Evolutionary conservation across 2,888 invertebrate genomes (phyloP), one percentile per base, ranked within the genome.

Genomic region (Lochmaea capreae): DNA sequence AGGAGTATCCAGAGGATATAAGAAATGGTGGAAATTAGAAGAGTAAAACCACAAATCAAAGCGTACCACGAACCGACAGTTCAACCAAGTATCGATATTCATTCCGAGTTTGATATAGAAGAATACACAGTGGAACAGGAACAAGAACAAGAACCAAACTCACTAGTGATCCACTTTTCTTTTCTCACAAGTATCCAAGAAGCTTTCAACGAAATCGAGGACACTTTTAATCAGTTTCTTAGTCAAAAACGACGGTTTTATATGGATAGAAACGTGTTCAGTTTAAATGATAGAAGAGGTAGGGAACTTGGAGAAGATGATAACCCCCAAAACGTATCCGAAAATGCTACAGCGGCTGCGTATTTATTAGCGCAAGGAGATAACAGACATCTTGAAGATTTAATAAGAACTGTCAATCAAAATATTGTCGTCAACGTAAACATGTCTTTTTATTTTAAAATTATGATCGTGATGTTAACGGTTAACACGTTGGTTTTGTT

Each of bases 391-490:
- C 66, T 80, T 26, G 81, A 80, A 57, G 78, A 81, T 9, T 63
- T 80, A 42, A 72, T 74, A 16, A 76, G 79, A 58, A 78, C 76
- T 12, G 73, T 77, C 22, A 77, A 79, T 66, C 79, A 79, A 72
- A 80, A 80, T 69, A 75, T 81, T 42, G 76, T 81, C 18, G 79
- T 83, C 12, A 81, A 81, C 68, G 78, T 80, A 2, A 81, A 81
- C 72, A 75, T 82, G 79, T 79, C 81, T 26, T 81, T 79, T 57
- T 80, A 82, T 74, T 81, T 81, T 59, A 83, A 81, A 68, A 74
- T 82, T 9, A 79, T 82, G 78, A 75, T 83, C 71, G 71, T 83
- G 14, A 76, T 83, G 76, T 78, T 82, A 73, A 79, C 81, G 10
- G 62, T 82, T 9, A 82, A 83, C 67, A 80, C 80, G 3, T 67